These are phyloP conservation scores for Tachina grossa DNA, from an alignment of 2,888 invertebrate genomes.

Conservation along the genomic window DNA sequence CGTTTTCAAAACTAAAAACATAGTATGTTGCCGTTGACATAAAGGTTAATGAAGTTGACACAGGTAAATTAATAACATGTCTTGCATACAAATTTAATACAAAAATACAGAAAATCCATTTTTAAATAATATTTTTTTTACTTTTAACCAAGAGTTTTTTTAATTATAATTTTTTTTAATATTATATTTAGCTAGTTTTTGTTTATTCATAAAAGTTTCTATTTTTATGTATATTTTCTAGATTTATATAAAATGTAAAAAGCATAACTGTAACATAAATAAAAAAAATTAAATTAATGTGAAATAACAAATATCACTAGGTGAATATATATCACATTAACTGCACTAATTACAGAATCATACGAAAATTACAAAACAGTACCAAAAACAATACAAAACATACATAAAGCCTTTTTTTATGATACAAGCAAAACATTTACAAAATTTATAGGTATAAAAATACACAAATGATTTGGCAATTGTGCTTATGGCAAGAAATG, in stretches of 20 bases:
- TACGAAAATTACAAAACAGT: slow-evolving; percentile 14
- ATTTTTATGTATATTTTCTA: slow-evolving; percentile 18
- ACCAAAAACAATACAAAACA: no score
- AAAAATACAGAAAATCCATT: neutral
- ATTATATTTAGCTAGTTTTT: neutral
- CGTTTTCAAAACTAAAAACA: no score
- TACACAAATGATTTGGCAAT: slow-evolving; percentile 49
- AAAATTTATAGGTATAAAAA: slow-evolving; percentile 28
- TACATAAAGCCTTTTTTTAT: neutral
- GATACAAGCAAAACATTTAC: slow-evolving; percentile 30
- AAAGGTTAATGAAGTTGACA: no score
- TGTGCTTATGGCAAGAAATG: slow-evolving; percentile 24
- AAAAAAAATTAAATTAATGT: slow-evolving; percentile 48
- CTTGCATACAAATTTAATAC: neutral
- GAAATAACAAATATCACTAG: slow-evolving; percentile 56
- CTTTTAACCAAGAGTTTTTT: slow-evolving; percentile 44
- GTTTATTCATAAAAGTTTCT: slow-evolving; percentile 27
- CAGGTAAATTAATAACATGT: no score
- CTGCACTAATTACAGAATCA: slow-evolving; percentile 15
- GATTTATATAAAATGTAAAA: neutral
- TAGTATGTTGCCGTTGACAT: no score
- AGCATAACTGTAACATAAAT: neutral
- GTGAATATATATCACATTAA: slow-evolving; percentile 41
- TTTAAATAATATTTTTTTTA: slow-evolving; percentile 11
- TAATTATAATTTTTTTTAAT: slow-evolving; percentile 20